Evolutionary conservation across 1,140 invertebrate species (phyloP).

Genomic region (Acromyrmex charruanus): DNA sequence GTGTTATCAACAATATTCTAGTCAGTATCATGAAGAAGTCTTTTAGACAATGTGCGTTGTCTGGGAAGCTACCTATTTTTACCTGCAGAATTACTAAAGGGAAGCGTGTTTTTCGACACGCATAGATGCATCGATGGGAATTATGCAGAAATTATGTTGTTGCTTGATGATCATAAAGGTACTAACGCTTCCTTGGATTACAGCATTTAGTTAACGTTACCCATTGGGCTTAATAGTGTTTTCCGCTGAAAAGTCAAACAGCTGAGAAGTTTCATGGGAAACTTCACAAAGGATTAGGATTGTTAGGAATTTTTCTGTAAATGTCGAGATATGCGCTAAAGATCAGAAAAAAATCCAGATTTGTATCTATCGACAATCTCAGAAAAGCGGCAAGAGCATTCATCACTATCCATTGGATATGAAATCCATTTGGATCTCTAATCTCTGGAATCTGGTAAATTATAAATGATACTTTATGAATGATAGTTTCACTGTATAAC

Average conservation of each 20-base stretch:
- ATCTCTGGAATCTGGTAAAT: too few relatives aligned
- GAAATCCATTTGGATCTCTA: too few relatives aligned
- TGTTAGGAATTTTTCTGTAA: background rate
- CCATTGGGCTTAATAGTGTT: background rate
- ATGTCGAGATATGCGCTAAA: background rate
- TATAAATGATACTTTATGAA: too few relatives aligned
- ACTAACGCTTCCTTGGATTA: background rate
- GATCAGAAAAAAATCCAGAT: background rate
- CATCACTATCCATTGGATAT: too few relatives aligned
- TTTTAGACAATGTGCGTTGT: too few relatives aligned
- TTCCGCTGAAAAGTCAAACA: slow-evolving; percentile 4
- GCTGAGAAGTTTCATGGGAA: slow-evolving; percentile 13
- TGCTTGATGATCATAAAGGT: background rate
- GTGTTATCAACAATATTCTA: background rate
- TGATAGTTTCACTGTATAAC: too few relatives aligned
- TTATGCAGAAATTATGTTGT: background rate
- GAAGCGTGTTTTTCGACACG: background rate
- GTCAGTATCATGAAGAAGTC: too few relatives aligned
- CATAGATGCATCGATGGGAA: slow-evolving; percentile 13
- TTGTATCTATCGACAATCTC: background rate
- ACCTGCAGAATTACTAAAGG: background rate
- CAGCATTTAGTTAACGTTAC: too few relatives aligned
- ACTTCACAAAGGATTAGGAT: background rate
- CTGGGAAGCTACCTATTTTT: background rate
- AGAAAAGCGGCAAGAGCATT: too few relatives aligned